Conservation (phyloP, 2,888 invertebrate genomes). For the Sminthurides aquaticus region DNA sequence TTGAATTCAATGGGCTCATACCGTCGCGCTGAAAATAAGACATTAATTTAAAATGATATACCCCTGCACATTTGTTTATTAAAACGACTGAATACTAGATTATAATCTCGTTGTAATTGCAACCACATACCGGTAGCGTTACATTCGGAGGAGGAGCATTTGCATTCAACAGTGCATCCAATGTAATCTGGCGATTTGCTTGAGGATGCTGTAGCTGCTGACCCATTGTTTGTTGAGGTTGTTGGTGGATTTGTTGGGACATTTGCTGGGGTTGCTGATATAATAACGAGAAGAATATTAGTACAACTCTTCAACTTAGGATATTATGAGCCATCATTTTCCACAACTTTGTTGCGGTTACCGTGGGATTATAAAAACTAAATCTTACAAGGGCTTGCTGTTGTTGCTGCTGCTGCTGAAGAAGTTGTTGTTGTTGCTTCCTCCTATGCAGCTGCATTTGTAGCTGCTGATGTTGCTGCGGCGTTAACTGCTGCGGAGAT, state of each 20-base stretch:
- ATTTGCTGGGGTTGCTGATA: conserved; percentile 16
- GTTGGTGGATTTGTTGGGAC: background rate
- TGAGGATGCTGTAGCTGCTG: conserved; percentile 23
- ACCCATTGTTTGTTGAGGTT: background rate
- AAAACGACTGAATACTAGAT: too few species aligned
- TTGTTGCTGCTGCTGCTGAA: too few species aligned
- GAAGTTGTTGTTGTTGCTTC: conserved; percentile 18
- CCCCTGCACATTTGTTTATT: too few species aligned
- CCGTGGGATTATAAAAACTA: too few species aligned
- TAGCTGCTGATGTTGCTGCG: conserved; percentile 47
- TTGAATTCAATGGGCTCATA: conserved; percentile 19
- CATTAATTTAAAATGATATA: too few species aligned
- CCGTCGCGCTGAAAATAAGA: conserved; percentile 19
- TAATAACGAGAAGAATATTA: background rate
- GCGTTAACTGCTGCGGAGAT: conserved; percentile 4
- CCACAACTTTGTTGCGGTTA: too few species aligned
- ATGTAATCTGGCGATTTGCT: conserved; percentile 51
- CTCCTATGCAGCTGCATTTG: conserved; percentile 24
- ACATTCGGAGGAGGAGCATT: conserved; percentile 74
- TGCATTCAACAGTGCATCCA: conserved; percentile 74
- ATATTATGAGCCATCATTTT: too few species aligned
- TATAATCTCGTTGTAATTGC: too few species aligned
- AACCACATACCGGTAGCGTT: conserved; percentile 51
- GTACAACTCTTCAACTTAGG: too few species aligned
- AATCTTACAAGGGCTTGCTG: background rate